A percentile compares a stretch with the other conserved stretches of the same genome.
Conservation (phyloP, 2,797 vertebrate species). For the Spatula versicolor region DNA sequence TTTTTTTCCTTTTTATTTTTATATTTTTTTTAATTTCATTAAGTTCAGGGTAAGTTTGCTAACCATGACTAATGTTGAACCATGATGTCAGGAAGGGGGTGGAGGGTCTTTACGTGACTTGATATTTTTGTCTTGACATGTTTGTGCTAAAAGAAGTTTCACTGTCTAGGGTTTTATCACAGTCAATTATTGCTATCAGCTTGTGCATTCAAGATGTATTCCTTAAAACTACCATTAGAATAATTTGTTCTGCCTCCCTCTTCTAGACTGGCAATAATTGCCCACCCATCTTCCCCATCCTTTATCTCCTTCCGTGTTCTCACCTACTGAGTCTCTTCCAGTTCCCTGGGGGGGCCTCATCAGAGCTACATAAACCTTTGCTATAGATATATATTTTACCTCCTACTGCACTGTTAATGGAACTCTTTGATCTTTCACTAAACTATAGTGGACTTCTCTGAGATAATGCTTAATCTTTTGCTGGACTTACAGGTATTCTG, state of each 20-base stretch:
- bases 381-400: constrained; percentile 22
- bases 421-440: constrained; percentile 58
- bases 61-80: constrained; percentile 41
- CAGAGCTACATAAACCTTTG: constrained; percentile 54
- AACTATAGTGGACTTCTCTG: constrained; percentile 51
- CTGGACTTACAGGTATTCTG: constrained; percentile 42
- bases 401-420: constrained; percentile 54
- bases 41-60: constrained; percentile 39
- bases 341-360: constrained; percentile 45
- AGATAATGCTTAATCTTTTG: constrained; percentile 52
- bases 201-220: constrained; percentile 53
- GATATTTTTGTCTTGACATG: constrained; percentile 49
- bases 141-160: constrained; percentile 45
- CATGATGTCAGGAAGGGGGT: constrained; percentile 28
- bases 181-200: constrained; percentile 54
- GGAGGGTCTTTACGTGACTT: background rate
- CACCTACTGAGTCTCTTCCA: constrained; percentile 40
- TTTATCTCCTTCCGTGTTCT: constrained; percentile 40
- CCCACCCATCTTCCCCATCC: constrained; percentile 10
- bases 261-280: constrained; percentile 66
- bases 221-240: constrained; percentile 63
- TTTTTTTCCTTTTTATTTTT: background rate
- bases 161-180: constrained; percentile 41
- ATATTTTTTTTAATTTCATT: background rate
- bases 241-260: constrained; percentile 64